Base-by-base conservation (phyloP, 2,888 invertebrate genomes). In the Timema cristinae region DNA sequence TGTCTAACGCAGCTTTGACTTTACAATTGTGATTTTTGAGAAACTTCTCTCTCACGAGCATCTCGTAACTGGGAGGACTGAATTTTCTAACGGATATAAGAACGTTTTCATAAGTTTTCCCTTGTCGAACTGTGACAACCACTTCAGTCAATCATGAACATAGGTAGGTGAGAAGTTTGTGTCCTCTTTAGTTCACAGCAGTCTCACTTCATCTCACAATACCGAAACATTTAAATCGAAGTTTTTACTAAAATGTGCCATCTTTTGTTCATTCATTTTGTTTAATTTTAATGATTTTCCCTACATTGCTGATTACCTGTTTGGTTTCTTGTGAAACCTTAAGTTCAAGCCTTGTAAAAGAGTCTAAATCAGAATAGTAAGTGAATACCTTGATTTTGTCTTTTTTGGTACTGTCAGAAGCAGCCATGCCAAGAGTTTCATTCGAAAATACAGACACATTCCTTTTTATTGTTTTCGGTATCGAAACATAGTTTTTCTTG, bases 21-120 rank as follows among this genome's bases (percentile, higher is more conserved):
- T 13, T 16, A 7, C 8, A 15, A 11, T 13, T 7, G 56, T 15
- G 5, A 56, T 56, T 56, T 56, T 56, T 11, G 56, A 56, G 16
- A 56, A 56, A 56, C 56, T 56, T 56, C 56, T 56, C 56, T 56
- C 56, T 2, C 56, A 56, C 56, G 56, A 56, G 56, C 56, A 56
- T n/a, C 6, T 56, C 2, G 5, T 11, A 11, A 11, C 56, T 11
- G 13, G 16, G 8, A 56, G 4, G 56, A 56, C 8, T 7, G 13
- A 56, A 8, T 15, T 56, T 6, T 56, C 7, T 56, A 16, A 15
- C 4, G 4, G 32, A 32, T 32, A 32, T 4, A 32, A 32, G 32
- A n/a, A 56, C n/a, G n/a, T n/a, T n/a, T n/a, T n/a, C n/a, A n/a
- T n/a, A n/a, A 56, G 56, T 56, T 56, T 56, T 4, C n/a, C 56